These are phyloP conservation scores for Oreotrochilus melanogaster DNA, from an alignment of 2,113 vertebrate species.

Conservation along the genomic window DNA sequence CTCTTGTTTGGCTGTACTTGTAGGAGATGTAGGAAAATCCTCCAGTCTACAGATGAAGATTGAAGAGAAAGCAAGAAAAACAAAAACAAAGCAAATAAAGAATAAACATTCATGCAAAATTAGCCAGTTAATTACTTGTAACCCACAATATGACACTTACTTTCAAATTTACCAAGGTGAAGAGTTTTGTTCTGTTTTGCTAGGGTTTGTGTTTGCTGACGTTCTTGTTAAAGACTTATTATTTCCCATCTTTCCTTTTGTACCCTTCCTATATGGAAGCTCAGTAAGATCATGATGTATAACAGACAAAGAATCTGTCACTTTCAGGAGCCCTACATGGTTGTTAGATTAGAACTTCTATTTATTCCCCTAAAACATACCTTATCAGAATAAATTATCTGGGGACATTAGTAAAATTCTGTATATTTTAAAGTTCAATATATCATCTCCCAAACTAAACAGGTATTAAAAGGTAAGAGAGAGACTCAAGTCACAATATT, in stretches of 20 bases:
- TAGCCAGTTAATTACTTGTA: slow-evolving; percentile 69
- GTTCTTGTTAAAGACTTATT: neutral
- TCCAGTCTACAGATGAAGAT: slow-evolving; percentile 93
- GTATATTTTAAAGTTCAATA: neutral
- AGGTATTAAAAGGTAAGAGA: neutral
- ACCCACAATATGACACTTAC: slow-evolving; percentile 64
- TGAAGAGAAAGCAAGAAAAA: slow-evolving; percentile 84
- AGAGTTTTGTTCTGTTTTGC: neutral
- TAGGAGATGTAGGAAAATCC: slow-evolving; percentile 99
- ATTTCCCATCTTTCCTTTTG: neutral
- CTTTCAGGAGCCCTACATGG: neutral
- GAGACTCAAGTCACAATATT: neutral
- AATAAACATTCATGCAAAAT: slow-evolving; percentile 76
- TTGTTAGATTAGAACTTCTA: neutral
- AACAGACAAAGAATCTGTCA: neutral
- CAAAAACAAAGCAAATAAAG: slow-evolving; percentile 83
- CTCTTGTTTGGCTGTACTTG: slow-evolving; percentile 99
- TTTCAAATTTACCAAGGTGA: slow-evolving; percentile 11
- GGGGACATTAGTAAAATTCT: neutral
- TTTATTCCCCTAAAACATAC: neutral
- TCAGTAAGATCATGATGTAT: neutral
- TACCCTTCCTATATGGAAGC: neutral
- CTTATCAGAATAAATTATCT: neutral
- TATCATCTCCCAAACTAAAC: neutral
- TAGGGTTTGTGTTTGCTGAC: neutral